These are phyloP conservation scores for Nesoenas mayeri DNA, from an alignment of 2,113 vertebrate genomes.

Conservation along the genomic window DNA sequence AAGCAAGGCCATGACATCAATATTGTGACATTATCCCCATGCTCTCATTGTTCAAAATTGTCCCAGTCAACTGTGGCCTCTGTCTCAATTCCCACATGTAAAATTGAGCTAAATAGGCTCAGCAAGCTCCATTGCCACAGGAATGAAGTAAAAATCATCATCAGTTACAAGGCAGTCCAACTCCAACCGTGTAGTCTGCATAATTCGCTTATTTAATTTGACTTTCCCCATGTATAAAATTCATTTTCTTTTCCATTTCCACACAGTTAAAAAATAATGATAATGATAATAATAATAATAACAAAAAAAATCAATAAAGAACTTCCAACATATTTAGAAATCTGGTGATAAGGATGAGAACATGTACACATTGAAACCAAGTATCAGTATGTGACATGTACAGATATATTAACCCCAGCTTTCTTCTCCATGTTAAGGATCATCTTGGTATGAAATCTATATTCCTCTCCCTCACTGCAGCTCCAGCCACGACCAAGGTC, in stretches of 20 bases:
- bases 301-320: background rate
- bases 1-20: background rate
- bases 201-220: background rate
- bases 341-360: background rate
- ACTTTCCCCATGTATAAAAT: background rate
- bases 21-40: background rate
- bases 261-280: background rate
- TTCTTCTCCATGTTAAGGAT: background rate
- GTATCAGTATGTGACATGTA: background rate
- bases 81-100: background rate
- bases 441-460: background rate
- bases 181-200: fast-evolving
- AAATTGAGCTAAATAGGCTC: background rate
- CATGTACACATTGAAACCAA: background rate
- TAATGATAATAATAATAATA: too few relatives aligned
- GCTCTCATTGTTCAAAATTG: background rate
- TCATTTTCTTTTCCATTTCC: background rate
- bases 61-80: background rate
- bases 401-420: background rate
- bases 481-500: background rate
- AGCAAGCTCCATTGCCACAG: background rate
- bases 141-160: background rate
- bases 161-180: background rate
- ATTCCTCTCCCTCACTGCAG: background rate
- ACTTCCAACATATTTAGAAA: background rate